Conservation (phyloP, 2,797 vertebrate species). For the Nyctalus aviator region DNA sequence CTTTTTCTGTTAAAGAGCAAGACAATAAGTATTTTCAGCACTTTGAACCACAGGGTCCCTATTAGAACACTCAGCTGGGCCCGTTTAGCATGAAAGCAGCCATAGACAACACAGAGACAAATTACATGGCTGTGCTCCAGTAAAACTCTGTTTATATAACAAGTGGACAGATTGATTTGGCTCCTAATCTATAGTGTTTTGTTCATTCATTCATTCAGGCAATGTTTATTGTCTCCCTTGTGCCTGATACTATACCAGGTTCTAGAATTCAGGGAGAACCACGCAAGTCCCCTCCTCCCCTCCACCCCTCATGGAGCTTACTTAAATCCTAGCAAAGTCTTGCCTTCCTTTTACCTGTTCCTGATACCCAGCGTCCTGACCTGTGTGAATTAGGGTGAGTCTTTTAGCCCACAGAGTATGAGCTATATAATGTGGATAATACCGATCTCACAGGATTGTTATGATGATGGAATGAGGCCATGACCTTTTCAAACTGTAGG, state of each 20-base stretch:
- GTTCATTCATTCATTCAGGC: not conserved
- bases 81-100: not conserved
- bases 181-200: not conserved
- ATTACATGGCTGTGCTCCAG: not conserved
- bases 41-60: not conserved
- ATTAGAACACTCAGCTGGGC: not conserved
- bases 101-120: not conserved
- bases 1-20: not conserved
- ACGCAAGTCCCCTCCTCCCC: not conserved
- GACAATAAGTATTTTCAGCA: not conserved
- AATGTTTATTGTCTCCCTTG: not conserved
- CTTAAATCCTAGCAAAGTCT: not conserved
- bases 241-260: not conserved
- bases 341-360: not conserved
- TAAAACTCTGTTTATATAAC: slow-evolving; percentile 44
- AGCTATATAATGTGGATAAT: not conserved
- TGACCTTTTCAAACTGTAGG: not conserved
- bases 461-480: not conserved
- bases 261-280: not conserved
- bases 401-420: not conserved
- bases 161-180: not conserved
- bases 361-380: not conserved
- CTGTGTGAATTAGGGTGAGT: not conserved
- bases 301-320: not conserved
- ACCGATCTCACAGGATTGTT: not conserved